Conservation (phyloP, 2,888 invertebrate species). For the Balanococcus diminutus region DNA sequence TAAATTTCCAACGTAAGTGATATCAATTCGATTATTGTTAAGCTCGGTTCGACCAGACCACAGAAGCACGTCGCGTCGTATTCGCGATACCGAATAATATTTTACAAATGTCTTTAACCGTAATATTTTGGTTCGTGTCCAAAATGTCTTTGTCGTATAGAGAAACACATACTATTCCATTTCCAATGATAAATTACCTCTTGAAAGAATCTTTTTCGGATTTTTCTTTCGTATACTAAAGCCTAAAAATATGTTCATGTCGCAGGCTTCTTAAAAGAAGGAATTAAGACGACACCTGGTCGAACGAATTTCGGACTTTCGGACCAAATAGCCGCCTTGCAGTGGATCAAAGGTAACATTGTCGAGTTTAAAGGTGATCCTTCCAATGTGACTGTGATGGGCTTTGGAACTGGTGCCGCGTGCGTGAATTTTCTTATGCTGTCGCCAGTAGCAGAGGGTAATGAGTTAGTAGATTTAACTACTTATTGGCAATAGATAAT, state of each 20-base stretch:
- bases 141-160: constrained; percentile 13
- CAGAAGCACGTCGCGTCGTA: not conserved
- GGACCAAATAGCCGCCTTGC: constrained; percentile 91
- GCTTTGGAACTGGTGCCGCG: constrained; percentile 94
- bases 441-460: constrained; percentile 76
- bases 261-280: constrained; percentile 77
- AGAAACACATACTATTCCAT: constrained; percentile 7
- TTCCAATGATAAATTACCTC: constrained; percentile 23
- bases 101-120: constrained; percentile 15
- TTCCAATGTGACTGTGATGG: constrained; percentile 85
- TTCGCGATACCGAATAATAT: not conserved
- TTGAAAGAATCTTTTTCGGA: not conserved
- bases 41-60: not conserved
- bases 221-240: not conserved
- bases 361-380: constrained; percentile 89
- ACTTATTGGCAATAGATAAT: not conserved
- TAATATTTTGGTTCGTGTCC: constrained; percentile 25
- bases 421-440: constrained; percentile 92
- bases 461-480: constrained; percentile 60
- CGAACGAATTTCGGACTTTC: constrained; percentile 84
- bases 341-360: constrained; percentile 95
- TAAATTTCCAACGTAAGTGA: not conserved
- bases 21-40: not conserved
- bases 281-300: constrained; percentile 10
- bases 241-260: not conserved